Base-by-base conservation (phyloP, 2,888 invertebrate species). In the Magallana nippona region DNA sequence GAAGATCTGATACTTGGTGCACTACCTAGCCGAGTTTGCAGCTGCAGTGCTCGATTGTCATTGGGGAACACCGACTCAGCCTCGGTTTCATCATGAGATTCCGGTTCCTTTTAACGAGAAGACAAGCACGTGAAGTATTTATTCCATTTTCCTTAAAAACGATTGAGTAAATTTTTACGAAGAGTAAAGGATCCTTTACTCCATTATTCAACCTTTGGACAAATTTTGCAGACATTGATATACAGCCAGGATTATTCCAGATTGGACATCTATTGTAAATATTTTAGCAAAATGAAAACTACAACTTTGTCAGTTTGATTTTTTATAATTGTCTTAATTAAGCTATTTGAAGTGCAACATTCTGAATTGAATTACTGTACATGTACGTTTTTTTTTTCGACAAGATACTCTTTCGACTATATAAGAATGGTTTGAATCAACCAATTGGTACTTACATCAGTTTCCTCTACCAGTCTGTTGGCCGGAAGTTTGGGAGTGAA, bases 1-100 rank as follows among this genome's bases (percentile, higher is more conserved):
- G 91, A 91, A 11, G 91, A 90, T 60, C 89, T 84, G 32, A 88
- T 88, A 71, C 84, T 86, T n/a, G 85, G 84, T 58, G 86, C 83
- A 22, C 88, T n/a, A n/a, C n/a, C 87, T 15, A 84, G 82, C 17
- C 87, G 85, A 3, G 84, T 83, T 11, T 85, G 84, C 56, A 87
- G 79, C 55, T 85, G 84, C 71, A 87, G 84, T n/a, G 86, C 58
- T 62, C 87, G 87, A 15, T 82, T 81, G 32, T 90, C 90, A 17
- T 84, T 81, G 19, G 82, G 83, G 13, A 88, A 87, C 57, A 92
- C 92, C 1, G 90, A 86, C 83, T 92, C 93, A 19, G 91, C 90
- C 19, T 93, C 93, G 81, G 90, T 86, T 81, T 93, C 93, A 82
- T 93, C 93, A 58, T 92, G 91, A 8, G 92, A 91, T 56, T 92